A percentile compares a stretch with the other conserved stretches of the same genome.
These are phyloP conservation scores for Phoxinus phoxinus DNA, from an alignment of 2,113 vertebrate species.

Conservation along the genomic window DNA sequence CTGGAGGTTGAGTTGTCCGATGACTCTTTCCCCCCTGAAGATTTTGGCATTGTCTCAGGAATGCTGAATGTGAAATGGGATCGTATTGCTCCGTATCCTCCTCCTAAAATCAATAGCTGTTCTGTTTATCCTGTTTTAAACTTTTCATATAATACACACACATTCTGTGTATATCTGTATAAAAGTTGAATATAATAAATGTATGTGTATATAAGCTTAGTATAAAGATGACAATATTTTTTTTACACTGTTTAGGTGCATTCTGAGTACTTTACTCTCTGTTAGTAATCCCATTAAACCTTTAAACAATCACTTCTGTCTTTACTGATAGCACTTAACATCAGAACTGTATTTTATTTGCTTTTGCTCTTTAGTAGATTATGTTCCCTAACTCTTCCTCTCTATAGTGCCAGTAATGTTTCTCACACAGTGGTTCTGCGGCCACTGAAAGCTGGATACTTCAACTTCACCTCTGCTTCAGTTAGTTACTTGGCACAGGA, in stretches of 20 bases:
- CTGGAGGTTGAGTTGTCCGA: conserved; percentile 94
- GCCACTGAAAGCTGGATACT: conserved; percentile 95
- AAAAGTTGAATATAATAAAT: not conserved
- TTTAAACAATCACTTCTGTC: not conserved
- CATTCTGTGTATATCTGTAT: too few species aligned
- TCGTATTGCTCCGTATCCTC: conserved; percentile 93
- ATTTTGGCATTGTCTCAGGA: conserved; percentile 95
- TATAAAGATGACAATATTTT: not conserved
- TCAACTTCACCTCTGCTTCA: conserved; percentile 95
- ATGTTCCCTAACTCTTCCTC: conserved; percentile 68
- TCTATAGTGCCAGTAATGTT: conserved; percentile 88
- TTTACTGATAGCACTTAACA: not conserved
- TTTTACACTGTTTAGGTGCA: not conserved
- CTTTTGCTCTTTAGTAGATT: not conserved
- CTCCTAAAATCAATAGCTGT: not conserved
- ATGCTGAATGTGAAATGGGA: conserved; percentile 98
- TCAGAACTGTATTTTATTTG: not conserved
- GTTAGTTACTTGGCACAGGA: conserved; percentile 94
- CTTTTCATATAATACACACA: too few species aligned
- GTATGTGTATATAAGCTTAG: not conserved
- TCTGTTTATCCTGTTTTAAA: not conserved
- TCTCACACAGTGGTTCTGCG: conserved; percentile 93
- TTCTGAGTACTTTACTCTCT: not conserved
- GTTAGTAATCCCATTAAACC: not conserved
- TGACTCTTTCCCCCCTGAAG: conserved; percentile 95